Percentiles rank a stretch among this genome's conserved stretches.
phyloP scores from a whole-genome alignment of 2,888 invertebrate genomes.

The Caenorhabditis auriculariae region DNA sequence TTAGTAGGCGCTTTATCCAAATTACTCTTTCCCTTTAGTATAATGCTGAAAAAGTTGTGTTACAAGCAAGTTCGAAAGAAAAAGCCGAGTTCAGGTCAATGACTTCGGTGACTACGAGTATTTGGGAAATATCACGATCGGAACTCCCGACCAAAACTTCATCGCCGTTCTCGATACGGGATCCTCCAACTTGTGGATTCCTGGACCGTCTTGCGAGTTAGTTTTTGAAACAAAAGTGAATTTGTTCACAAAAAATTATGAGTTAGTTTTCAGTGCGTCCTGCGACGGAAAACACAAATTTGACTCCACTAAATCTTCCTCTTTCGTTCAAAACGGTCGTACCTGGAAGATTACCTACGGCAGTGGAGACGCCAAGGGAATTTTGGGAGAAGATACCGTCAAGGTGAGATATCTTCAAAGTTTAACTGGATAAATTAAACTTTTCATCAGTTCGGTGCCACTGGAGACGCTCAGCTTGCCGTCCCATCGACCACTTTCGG shows the following conservation, averaged over 20 bases:
- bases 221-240: conserved; percentile 3
- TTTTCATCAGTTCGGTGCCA: conserved; percentile 32
- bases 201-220: conserved; percentile 33
- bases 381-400: conserved; percentile 66
- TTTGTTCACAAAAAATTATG: background rate
- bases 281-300: conserved; percentile 78
- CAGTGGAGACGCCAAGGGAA: conserved; percentile 66
- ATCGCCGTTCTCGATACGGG: conserved; percentile 68
- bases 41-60: background rate
- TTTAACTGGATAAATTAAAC: conserved; percentile 5
- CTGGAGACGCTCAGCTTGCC: conserved; percentile 25
- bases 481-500: conserved; percentile 51
- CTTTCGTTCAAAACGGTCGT: conserved; percentile 69
- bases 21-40: background rate
- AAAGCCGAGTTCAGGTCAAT: conserved; percentile 10
- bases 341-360: conserved; percentile 66
- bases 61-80: background rate
- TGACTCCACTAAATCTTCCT: conserved; percentile 78
- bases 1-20: background rate
- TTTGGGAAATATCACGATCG: conserved; percentile 70
- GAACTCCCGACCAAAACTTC: conserved; percentile 67
- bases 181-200: conserved; percentile 39
- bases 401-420: conserved; percentile 9
- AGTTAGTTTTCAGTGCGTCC: conserved; percentile 11
- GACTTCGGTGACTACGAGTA: conserved; percentile 61